Evolutionary conservation across 2,888 invertebrate species (phyloP).

Genomic region (Ypsolopha sequella): DNA sequence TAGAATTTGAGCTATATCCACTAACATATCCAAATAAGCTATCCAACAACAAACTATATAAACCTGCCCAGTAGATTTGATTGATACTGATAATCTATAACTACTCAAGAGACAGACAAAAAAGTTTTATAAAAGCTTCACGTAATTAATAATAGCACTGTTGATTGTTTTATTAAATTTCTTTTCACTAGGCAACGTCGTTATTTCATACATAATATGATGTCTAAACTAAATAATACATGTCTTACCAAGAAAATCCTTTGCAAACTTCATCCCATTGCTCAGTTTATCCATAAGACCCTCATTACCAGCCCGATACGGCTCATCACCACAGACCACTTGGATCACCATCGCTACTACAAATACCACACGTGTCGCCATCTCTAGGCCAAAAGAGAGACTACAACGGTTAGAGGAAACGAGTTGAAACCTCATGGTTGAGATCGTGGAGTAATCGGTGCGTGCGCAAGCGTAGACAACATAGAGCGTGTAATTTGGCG

Average conservation of each 20-base stretch:
- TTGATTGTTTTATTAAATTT: too few species aligned
- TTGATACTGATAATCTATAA: too few species aligned
- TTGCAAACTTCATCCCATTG: constrained; percentile 54
- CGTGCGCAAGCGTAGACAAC: constrained; percentile 34
- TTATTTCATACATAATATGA: too few species aligned
- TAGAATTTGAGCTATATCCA: too few species aligned
- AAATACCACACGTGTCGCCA: constrained; percentile 39
- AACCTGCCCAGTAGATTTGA: too few species aligned
- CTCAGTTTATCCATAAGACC: constrained; percentile 45
- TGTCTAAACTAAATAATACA: too few species aligned
- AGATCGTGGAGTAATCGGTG: constrained; percentile 38
- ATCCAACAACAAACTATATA: too few species aligned
- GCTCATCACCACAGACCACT: constrained; percentile 5
- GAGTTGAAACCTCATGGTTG: constrained; percentile 28
- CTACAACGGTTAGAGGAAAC: constrained; percentile 24
- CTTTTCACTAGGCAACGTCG: too few species aligned
- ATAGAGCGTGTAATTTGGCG: constrained; percentile 35
- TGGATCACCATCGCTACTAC: constrained; percentile 24
- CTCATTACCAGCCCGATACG: constrained; percentile 28
- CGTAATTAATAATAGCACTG: too few species aligned
- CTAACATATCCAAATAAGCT: too few species aligned
- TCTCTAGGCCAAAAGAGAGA: constrained; percentile 33
- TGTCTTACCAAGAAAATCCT: constrained; percentile 45
- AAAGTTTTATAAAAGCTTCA: too few species aligned
- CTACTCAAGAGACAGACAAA: too few species aligned